Evolutionary conservation across 1,140 invertebrate genomes (phyloP).

Genomic region (Drosophila orena): DNA sequence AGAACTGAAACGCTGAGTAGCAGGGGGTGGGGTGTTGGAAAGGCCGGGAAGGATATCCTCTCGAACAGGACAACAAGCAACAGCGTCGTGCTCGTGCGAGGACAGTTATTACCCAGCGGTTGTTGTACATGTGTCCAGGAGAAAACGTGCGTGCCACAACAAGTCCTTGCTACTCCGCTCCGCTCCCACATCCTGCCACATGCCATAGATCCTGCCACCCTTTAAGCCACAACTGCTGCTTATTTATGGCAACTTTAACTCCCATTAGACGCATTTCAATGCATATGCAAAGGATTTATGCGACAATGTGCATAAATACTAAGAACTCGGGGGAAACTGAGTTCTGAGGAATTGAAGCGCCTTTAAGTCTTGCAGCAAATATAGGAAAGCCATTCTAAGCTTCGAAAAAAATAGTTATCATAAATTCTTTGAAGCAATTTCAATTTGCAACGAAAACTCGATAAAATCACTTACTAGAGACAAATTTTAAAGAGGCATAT

Average conservation of each 20-base stretch:
- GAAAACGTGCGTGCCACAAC: slow-evolving; percentile 41
- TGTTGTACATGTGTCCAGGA: slow-evolving; percentile 52
- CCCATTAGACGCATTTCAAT: slow-evolving; percentile 78
- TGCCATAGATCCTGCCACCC: slow-evolving; percentile 1
- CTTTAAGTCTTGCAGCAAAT: neutral
- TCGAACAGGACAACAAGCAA: slow-evolving; percentile 37
- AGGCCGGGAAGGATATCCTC: slow-evolving; percentile 1
- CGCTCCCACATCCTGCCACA: slow-evolving; percentile 5
- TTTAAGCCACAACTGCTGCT: slow-evolving; percentile 42
- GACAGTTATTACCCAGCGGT: slow-evolving; percentile 59
- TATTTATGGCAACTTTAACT: slow-evolving; percentile 81
- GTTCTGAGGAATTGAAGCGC: slow-evolving; percentile 4
- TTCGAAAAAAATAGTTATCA: neutral
- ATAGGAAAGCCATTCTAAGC: neutral
- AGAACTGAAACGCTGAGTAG: slow-evolving; percentile 38
- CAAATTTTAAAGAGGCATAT: no score
- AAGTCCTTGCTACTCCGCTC: slow-evolving; percentile 27
- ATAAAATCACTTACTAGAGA: no score
- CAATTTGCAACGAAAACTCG: no score
- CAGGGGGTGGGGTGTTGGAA: neutral
- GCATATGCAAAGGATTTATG: slow-evolving; percentile 75
- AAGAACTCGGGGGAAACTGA: slow-evolving; percentile 2
- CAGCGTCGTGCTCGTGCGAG: slow-evolving; percentile 21
- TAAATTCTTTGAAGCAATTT: no score
- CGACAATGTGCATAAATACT: slow-evolving; percentile 41